Evolutionary conservation across 1,140 invertebrate species (phyloP).

Genomic region (Andricus grossulariae): DNA sequence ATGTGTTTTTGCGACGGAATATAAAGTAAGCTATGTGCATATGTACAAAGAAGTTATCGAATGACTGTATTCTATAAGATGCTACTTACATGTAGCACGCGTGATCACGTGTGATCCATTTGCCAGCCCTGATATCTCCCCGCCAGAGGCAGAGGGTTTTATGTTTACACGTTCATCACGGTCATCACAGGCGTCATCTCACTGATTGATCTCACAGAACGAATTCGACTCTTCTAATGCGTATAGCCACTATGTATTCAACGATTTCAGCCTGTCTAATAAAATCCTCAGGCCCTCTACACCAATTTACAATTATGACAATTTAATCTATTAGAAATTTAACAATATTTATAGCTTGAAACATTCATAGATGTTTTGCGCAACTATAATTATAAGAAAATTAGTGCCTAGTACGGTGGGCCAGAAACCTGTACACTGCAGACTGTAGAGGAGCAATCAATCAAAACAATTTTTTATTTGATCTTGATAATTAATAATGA

Average conservation of each 20-base stretch:
- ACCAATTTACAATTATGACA: neutral
- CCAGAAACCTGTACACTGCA: no score
- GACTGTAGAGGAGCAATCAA: no score
- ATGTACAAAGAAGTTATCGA: constrained; percentile 3
- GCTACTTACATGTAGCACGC: neutral
- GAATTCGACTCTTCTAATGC: neutral
- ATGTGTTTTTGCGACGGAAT: neutral
- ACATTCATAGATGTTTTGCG: no score
- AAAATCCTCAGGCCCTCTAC: neutral
- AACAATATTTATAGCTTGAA: no score
- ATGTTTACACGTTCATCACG: constrained; percentile 5
- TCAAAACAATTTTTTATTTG: no score
- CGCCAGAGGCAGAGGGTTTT: neutral
- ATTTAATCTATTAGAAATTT: no score
- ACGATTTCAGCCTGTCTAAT: neutral
- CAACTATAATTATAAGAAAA: no score
- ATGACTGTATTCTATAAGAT: neutral
- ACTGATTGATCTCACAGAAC: constrained; percentile 18
- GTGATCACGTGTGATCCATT: neutral
- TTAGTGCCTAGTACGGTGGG: no score
- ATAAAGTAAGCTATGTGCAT: neutral
- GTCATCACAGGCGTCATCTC: constrained; percentile 16
- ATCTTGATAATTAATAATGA: no score
- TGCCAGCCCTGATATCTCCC: constrained; percentile 1
- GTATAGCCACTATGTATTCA: neutral